These are phyloP conservation scores for Escarpia spicata DNA, from an alignment of 2,888 invertebrate species.

Conservation along the genomic window DNA sequence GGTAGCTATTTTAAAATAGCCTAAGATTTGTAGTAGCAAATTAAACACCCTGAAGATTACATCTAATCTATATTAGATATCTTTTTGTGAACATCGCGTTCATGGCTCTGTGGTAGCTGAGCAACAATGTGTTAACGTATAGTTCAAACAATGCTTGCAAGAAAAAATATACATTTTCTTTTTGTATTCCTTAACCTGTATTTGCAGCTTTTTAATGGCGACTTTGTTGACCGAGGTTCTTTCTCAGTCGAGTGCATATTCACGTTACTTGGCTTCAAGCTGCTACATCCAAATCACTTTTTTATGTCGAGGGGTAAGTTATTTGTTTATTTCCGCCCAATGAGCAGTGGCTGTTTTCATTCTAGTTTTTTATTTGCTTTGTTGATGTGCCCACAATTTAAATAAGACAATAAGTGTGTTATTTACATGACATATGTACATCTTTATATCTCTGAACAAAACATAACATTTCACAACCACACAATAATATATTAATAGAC, in stretches of 20 bases:
- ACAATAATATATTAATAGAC: background rate
- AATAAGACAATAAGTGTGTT: too few species aligned
- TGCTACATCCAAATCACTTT: conserved; percentile 95
- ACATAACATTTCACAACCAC: background rate
- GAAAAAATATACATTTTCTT: background rate
- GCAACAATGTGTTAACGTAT: too few species aligned
- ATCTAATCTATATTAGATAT: too few species aligned
- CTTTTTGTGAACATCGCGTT: background rate
- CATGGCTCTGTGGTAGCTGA: background rate
- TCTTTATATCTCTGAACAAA: background rate
- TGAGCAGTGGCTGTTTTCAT: background rate
- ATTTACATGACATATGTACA: background rate
- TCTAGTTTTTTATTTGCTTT: too few species aligned
- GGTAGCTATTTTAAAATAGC: too few species aligned
- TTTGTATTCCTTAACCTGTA: conserved; percentile 1
- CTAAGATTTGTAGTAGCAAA: too few species aligned
- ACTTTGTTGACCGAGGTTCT: conserved; percentile 98
- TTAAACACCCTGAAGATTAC: too few species aligned
- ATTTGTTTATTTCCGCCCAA: background rate
- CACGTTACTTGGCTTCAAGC: conserved; percentile 93
- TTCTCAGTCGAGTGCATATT: conserved; percentile 99
- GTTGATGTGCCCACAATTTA: too few species aligned
- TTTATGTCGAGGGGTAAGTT: conserved; percentile 93
- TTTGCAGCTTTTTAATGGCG: conserved; percentile 90
- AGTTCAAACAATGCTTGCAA: background rate